Evolutionary conservation across 92 coral and sea anemone species (phyloP).

Genomic region (Phenganax subtilis): DNA sequence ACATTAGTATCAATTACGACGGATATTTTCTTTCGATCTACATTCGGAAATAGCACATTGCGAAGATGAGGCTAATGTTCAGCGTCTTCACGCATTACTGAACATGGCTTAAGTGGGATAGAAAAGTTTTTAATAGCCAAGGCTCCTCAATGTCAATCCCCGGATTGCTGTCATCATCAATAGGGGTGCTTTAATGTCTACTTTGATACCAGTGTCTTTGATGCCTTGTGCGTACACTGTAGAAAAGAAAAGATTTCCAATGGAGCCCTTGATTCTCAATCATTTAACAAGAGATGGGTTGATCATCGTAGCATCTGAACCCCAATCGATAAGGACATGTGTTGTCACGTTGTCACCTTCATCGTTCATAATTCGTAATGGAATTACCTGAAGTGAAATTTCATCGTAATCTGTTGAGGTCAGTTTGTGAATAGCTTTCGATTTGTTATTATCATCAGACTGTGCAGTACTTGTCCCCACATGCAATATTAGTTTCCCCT

Average conservation of each 20-base stretch:
- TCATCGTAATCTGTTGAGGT: constrained; percentile 23
- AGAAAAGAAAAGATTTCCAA: constrained; percentile 43
- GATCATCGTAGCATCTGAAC: constrained; percentile 54
- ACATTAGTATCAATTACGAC: constrained; percentile 54
- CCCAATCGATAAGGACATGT: constrained; percentile 48
- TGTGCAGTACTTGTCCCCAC: constrained; percentile 18
- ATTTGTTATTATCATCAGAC: neutral
- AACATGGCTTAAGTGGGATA: constrained; percentile 52
- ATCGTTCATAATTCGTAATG: constrained; percentile 40
- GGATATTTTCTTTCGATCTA: constrained; percentile 53
- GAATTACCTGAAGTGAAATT: constrained; percentile 49
- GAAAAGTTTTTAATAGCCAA: constrained; percentile 57
- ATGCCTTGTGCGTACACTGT: constrained; percentile 37
- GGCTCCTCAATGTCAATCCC: constrained; percentile 47
- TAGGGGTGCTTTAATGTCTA: constrained; percentile 44
- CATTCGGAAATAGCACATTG: constrained; percentile 54
- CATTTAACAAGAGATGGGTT: constrained; percentile 42
- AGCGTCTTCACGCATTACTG: constrained; percentile 28
- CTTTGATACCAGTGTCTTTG: constrained; percentile 43
- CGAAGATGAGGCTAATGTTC: constrained; percentile 52
- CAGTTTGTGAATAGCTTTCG: constrained; percentile 5
- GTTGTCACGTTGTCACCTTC: constrained; percentile 43
- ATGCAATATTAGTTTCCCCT: constrained; percentile 6
- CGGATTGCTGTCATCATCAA: constrained; percentile 27
- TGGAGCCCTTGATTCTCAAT: constrained; percentile 38